Evolutionary conservation across 2,113 vertebrate species (phyloP).

Genomic region (Apodemus sylvaticus): DNA sequence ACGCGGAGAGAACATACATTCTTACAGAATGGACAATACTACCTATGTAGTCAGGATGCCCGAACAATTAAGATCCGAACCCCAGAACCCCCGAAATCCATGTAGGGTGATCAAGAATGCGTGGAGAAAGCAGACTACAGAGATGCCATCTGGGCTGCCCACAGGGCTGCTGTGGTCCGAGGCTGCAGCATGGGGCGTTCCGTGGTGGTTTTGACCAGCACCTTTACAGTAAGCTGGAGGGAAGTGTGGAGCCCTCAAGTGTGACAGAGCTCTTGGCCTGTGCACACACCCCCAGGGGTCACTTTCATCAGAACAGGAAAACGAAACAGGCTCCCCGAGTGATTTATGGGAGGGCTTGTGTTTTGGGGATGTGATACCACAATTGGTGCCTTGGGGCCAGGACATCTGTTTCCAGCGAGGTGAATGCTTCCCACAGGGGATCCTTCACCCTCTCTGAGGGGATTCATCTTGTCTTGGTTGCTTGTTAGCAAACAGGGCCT

Average conservation of each 20-base stretch:
- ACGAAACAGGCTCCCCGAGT: conserved; percentile 77
- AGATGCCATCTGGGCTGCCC: background rate
- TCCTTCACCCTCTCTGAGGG: conserved; percentile 30
- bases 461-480: conserved; percentile 42
- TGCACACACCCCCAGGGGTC: conserved; percentile 64
- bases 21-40: background rate
- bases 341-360: conserved; percentile 79
- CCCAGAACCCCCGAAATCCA: background rate
- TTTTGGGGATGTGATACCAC: conserved; percentile 82
- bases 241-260: conserved; percentile 72
- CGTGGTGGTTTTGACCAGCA: conserved; percentile 66
- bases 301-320: conserved; percentile 82
- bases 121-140: background rate
- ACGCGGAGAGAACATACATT: background rate
- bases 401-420: conserved; percentile 82
- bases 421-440: conserved; percentile 42
- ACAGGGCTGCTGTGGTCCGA: background rate
- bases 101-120: background rate
- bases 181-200: background rate
- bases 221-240: conserved; percentile 77
- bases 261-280: conserved; percentile 74
- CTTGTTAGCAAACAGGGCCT: conserved; percentile 52
- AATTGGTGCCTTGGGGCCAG: conserved; percentile 62
- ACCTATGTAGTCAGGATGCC: background rate
- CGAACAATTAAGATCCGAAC: background rate